Base-by-base conservation (phyloP, 2,113 vertebrate genomes). In the Caranx melampygus region DNA sequence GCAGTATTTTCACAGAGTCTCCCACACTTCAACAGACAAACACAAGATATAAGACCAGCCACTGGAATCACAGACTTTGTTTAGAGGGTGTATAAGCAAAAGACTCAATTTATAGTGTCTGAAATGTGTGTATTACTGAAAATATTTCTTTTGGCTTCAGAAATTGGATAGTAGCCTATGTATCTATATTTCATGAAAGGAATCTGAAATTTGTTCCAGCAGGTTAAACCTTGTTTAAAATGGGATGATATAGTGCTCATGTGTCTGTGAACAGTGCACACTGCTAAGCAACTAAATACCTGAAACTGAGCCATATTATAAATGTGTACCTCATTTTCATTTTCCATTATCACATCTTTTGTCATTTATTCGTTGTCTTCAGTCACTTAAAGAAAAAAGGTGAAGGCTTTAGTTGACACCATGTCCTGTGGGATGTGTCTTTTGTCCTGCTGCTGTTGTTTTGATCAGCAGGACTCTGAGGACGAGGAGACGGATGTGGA, bases 401-500 rank as follows among this genome's bases (percentile, higher is more conserved):
- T 13, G 2, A 71, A 52, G 20, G 21, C n/a, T 72, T 0, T 26
- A 34, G 21, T 64, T 89, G 60, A 89, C 78, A 54, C 81, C 10
- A 4, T 72, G 64, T 74, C 34, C 58, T 37, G 35, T 62, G 79
- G 61, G 58, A 9, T 86, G 49, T 73, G 45, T 76, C 65, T 69
- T 85, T 71, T 88, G 70, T 87, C 77, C 52, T 40, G 31, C 72
- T 65, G 42, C 57, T 84, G 6, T 90, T 90, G 88, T 82, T 86
- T 9, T 80, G 40, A 59, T 74, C 78, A 85, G 82, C 92, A 98
- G 96, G 97, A 99, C 90, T 99, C 98, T 0, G 98, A 99, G 52
- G 98, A 99, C 34, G 95, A 96, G 69, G 95, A 96, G 59, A 94
- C 96, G 0, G 94, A 95, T 14, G 83, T 82, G 15, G 93, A 95